These are phyloP conservation scores for Lytechinus pictus DNA, from an alignment of 35 echinoderm and acorn worm species.

Conservation along the genomic window DNA sequence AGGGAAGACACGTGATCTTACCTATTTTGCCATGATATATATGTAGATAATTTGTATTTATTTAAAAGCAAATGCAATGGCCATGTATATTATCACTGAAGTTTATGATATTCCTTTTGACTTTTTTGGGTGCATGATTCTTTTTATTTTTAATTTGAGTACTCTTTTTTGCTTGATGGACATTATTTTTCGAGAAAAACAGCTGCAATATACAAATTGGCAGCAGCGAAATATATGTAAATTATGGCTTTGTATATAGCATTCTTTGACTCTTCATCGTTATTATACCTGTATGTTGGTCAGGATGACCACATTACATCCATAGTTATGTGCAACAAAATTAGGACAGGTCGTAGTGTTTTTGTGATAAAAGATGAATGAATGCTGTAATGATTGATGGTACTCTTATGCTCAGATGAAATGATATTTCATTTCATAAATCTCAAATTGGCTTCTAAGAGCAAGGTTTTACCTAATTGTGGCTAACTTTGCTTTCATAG, in stretches of 20 bases:
- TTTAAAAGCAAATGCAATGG: neutral
- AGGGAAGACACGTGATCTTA: neutral
- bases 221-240: neutral
- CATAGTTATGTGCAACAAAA: neutral
- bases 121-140: neutral
- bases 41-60: constrained; percentile 14
- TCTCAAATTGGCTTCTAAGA: too few species aligned
- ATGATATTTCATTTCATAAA: too few species aligned
- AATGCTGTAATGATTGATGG: neutral
- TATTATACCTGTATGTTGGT: neutral
- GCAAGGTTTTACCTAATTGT: neutral
- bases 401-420: neutral
- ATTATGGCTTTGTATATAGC: neutral
- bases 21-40: neutral
- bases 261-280: neutral
- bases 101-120: neutral
- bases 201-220: neutral
- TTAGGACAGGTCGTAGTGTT: neutral
- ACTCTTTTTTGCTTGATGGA: neutral
- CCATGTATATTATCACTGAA: neutral
- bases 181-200: neutral
- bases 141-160: neutral
- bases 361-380: neutral
- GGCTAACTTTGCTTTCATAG: neutral
- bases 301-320: neutral